Conservation (phyloP, 2,797 vertebrate genomes). For the Clarias pachynema region DNA sequence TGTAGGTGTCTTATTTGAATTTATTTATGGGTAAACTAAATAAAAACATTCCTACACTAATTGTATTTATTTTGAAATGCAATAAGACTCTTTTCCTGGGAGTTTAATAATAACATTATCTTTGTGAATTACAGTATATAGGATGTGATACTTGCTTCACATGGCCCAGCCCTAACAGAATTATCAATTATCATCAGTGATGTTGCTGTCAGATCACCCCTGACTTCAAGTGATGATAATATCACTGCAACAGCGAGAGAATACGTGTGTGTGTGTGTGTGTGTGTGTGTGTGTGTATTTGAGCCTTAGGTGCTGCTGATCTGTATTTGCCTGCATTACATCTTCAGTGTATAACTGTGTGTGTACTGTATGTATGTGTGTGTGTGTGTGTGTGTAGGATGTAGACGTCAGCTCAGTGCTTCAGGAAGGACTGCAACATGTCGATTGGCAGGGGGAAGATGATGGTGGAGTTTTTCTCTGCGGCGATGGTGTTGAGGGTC, state of each 20-base stretch:
- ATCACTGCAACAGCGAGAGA: neutral
- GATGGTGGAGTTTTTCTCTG: constrained; percentile 96
- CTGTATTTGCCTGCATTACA: neutral
- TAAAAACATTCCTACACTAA: neutral
- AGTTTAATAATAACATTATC: neutral
- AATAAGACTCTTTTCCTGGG: neutral
- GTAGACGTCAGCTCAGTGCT: constrained; percentile 52
- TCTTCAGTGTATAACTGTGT: neutral
- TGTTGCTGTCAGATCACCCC: neutral
- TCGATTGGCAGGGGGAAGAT: constrained; percentile 93
- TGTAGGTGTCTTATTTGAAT: neutral
- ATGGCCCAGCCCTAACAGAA: neutral
- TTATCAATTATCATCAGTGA: neutral
- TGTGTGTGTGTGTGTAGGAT: neutral
- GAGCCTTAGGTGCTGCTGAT: neutral
- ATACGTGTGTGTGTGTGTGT: neutral
- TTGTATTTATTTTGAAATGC: neutral
- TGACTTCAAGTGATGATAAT: neutral
- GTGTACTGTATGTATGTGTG: neutral
- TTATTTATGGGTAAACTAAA: neutral
- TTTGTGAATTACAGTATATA: neutral
- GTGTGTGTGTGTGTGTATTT: neutral
- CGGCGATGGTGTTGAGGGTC: constrained; percentile 93
- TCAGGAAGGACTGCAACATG: constrained; percentile 81
- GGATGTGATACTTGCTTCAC: neutral